Base-by-base conservation (phyloP, 2,797 vertebrate genomes). In the Tragelaphus oryx region DNA sequence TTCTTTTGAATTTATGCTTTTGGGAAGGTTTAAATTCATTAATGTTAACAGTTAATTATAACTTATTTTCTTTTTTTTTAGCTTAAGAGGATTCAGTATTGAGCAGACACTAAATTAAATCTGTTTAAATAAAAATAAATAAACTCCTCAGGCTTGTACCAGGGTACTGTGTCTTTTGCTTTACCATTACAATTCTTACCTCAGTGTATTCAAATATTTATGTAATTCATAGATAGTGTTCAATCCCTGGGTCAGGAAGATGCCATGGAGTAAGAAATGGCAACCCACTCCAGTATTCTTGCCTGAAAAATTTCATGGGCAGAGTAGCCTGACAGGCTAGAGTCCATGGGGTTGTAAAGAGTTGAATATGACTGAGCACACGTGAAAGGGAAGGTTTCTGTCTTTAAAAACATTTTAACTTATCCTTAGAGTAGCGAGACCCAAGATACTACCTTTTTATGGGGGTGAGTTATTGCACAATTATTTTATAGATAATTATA, bases 11-110 rank as follows among this genome's bases (percentile, higher is more conserved):
- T 97, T 98, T 95, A 46, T 97, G 97, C 95, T 97, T 98, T 98
- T 97, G 98, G 98, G 98, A 98, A 98, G 97, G 98, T 98, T 96
- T 97, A 33, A 76, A 98, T 97, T 98, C 96, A 97, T 98, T 98
- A 98, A 98, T 44, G 93, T 99, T 98, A 97, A 98, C 97, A 98
- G 98, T 98, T 98, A 98, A 98, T 98, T 98, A 97, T 97, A 98
- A 98, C 95, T 98, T 96, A 5, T 87, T 89, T 89, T 54, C 97
- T 7, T n/a, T 97, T 97, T 97, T 98, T 98, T 98, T 98, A 98
- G 98, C 97, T 98, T 98, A 97, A 95, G 94, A 97, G 94, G 68
- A 94, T 98, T 96, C 94, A 97, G 90, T 96, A 95, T 98, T 97
- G 97, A 98, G 98, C 86, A 97, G 91, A 76, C 97, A 97, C 97